Evolutionary conservation across 2,888 invertebrate species (phyloP), one percentile per base, ranked within the genome.

Genomic region (Linnaemya vulpina): DNA sequence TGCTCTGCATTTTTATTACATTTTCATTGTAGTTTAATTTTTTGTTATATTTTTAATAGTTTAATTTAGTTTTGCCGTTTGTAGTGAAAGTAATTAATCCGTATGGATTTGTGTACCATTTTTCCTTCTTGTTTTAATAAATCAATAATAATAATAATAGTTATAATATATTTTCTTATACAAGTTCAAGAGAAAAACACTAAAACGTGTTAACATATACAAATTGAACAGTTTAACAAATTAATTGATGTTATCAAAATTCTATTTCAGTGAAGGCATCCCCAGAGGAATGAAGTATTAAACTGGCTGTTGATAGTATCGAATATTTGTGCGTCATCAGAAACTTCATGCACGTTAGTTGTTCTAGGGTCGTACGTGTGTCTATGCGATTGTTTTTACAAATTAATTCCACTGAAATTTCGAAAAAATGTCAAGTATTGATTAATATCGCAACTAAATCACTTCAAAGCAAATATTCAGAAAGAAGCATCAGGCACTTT

Each of bases 181-280:
- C 40, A 35, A 25, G 38, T 68, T 67, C 17, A 51, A 25, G 38
- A 49, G 53, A 22, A 58, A 65, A 85, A 85, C 84, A 85, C 84
- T 85, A 85, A 74, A 85, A 85, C 84, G 82, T 85, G 84, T 85
- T 85, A 51, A 85, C 51, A 74, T 58, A 74, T 74, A 38, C 46
- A 55, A 63, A 76, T 43, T 46, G 7, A 62, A 55, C 62, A 68
- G 75, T 70, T 75, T 62, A 73, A 60, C 53, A 40, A 58, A 67
- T 74, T 60, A 74, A 74, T 60, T 63, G 49, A 30, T 71, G 46
- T 55, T 65, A 55, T 38, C 38, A 10, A 15, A 55, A 35, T 63
- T 5, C 43, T n/a, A 3, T 53, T 25, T 4, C 35, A 51, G 38
- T 25, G 53, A 74, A 75, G 20, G 30, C 46, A 75, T 62, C 73